Conservation (phyloP, 2,888 invertebrate species). For the Celastrina argiolus region DNA sequence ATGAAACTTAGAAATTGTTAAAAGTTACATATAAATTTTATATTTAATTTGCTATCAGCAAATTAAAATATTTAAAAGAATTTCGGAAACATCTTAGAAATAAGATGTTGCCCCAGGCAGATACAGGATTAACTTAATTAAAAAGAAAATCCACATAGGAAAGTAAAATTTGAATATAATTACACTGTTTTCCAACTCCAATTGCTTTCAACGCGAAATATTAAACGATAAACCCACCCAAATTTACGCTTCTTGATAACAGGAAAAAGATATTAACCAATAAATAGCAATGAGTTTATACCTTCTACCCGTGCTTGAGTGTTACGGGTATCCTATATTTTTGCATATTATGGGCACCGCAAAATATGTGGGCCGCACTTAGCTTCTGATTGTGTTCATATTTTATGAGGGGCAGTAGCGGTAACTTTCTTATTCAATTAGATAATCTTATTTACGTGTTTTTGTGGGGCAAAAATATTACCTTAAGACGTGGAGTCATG, state of each 20-base stretch:
- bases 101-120: too few species aligned
- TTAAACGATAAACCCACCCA: not conserved
- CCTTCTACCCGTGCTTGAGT: not conserved
- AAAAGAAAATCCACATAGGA: too few species aligned
- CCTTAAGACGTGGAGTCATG: not conserved
- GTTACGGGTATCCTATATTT: not conserved
- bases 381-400: conserved; percentile 13
- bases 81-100: too few species aligned
- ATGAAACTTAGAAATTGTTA: too few species aligned
- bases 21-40: too few species aligned
- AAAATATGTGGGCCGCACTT: not conserved
- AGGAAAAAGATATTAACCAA: not conserved
- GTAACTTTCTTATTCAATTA: not conserved
- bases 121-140: too few species aligned
- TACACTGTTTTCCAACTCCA: not conserved
- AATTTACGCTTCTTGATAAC: not conserved
- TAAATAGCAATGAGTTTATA: not conserved
- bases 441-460: conserved; percentile 7
- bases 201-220: not conserved
- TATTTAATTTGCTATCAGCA: too few species aligned
- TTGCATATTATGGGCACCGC: conserved; percentile 5
- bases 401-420: conserved; percentile 10
- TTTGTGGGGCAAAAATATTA: not conserved
- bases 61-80: too few species aligned
- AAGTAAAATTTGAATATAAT: not conserved